Evolutionary conservation across 2,797 vertebrate species (phyloP).

Genomic region (Naso thynnoides): DNA sequence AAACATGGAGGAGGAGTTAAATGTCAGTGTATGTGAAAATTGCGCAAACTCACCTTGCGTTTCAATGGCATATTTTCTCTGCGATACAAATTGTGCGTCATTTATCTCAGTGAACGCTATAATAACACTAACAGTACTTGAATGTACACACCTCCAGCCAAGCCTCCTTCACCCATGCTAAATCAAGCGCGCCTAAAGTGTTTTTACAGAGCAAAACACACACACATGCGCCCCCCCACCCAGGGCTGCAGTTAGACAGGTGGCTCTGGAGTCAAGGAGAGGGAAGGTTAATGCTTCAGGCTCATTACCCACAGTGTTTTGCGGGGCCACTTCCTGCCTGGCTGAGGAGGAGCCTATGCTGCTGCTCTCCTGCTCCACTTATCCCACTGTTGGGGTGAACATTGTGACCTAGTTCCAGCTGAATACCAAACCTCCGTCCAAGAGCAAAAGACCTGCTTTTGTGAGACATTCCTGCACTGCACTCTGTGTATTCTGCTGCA

Average conservation of each 20-base stretch:
- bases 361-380: conserved; percentile 73
- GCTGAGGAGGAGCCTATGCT: conserved; percentile 63
- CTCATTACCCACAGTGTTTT: conserved; percentile 75
- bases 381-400: conserved; percentile 78
- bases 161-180: conserved; percentile 41
- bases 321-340: conserved; percentile 70
- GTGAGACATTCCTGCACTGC: conserved; percentile 79
- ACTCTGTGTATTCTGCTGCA: conserved; percentile 67
- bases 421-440: conserved; percentile 75
- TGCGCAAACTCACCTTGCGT: conserved; percentile 3
- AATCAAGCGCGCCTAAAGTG: conserved; percentile 56
- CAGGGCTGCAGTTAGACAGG: conserved; percentile 60
- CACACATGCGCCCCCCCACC: conserved; percentile 13
- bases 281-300: conserved; percentile 72
- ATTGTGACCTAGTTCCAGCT: conserved; percentile 82
- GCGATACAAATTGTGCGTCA: conserved; percentile 15
- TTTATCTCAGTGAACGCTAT: conserved; percentile 35
- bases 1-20: conserved; percentile 97
- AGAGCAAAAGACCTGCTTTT: conserved; percentile 76
- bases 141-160: conserved; percentile 33
- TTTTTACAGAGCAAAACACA: conserved; percentile 51
- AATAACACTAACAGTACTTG: conserved; percentile 33
- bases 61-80: conserved; percentile 37
- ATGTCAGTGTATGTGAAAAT: conserved; percentile 85
- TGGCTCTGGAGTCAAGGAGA: conserved; percentile 72